phyloP scores from a whole-genome alignment of 1,140 invertebrate species.

The Rhyacophila brunnea region DNA sequence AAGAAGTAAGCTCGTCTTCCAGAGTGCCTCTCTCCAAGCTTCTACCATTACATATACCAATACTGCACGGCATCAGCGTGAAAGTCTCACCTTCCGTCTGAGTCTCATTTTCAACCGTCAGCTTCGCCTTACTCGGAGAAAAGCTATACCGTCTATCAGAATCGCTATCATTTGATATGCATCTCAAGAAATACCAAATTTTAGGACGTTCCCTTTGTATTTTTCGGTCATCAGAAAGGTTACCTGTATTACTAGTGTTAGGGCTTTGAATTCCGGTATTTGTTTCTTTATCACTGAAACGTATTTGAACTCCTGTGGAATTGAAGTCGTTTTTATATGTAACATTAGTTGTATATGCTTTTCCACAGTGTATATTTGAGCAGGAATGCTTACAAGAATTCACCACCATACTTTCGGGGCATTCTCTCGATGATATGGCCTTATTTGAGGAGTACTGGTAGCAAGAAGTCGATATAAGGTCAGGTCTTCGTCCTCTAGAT shows the following conservation, averaged over 20 bases:
- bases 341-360: slow-evolving; percentile 9
- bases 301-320: slow-evolving; percentile 9
- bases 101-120: slow-evolving; percentile 30
- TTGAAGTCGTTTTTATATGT: slow-evolving; percentile 16
- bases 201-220: not conserved
- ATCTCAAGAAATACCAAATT: slow-evolving; percentile 23
- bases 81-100: slow-evolving; percentile 25
- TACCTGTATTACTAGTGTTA: not conserved
- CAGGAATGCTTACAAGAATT: slow-evolving; percentile 4
- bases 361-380: not conserved
- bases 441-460: not conserved
- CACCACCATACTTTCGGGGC: not conserved
- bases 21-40: slow-evolving; percentile 10
- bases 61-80: slow-evolving; percentile 12
- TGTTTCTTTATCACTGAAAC: slow-evolving; percentile 27
- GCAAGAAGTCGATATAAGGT: not conserved
- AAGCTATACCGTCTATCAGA: slow-evolving; percentile 7
- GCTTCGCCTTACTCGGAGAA: slow-evolving; percentile 2
- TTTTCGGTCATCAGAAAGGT: not conserved
- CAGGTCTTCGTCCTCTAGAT: slow-evolving; percentile 2
- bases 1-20: slow-evolving; percentile 28
- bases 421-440: not conserved
- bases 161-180: slow-evolving; percentile 4
- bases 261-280: slow-evolving; percentile 9
- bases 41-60: not conserved